A percentile compares a stretch with the other conserved stretches of the same genome.
Evolutionary conservation across 2,113 vertebrate species (phyloP).

Genomic region (Mugil cephalus): DNA sequence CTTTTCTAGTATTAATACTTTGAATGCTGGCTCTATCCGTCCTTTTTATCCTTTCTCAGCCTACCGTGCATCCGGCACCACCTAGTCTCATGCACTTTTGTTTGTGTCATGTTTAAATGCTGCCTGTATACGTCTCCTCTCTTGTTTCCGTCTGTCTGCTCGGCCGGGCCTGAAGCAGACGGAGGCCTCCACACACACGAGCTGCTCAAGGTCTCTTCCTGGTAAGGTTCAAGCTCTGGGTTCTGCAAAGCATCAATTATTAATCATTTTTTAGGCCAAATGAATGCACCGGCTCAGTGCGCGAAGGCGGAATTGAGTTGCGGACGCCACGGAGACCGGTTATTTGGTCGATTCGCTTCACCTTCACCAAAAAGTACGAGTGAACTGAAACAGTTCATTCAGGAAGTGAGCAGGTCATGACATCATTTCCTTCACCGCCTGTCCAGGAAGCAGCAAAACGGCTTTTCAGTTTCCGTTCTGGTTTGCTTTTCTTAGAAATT

Average conservation of each 20-base stretch:
- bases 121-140: too few relatives aligned
- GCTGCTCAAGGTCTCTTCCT: too few relatives aligned
- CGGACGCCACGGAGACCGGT: conserved; percentile 16
- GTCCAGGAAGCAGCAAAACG: conserved; percentile 76
- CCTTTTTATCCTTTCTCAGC: too few relatives aligned
- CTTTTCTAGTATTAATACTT: background rate
- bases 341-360: conserved; percentile 51
- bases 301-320: background rate
- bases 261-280: background rate
- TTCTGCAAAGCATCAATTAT: too few relatives aligned
- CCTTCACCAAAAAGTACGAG: conserved; percentile 43
- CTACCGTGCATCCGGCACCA: too few relatives aligned
- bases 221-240: too few relatives aligned
- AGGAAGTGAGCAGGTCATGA: conserved; percentile 85
- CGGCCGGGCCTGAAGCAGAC: too few relatives aligned
- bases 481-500: conserved; percentile 41
- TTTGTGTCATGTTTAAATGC: too few relatives aligned
- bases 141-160: too few relatives aligned
- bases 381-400: conserved; percentile 81
- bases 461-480: conserved; percentile 66
- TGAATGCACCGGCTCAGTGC: background rate
- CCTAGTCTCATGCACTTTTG: too few relatives aligned
- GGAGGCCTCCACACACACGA: too few relatives aligned
- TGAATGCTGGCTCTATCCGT: background rate
- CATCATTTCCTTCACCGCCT: conserved; percentile 82